Evolutionary conservation across 2,797 vertebrate genomes (phyloP), one percentile per base, ranked within the genome.

Genomic region (Syngnathus acus): DNA sequence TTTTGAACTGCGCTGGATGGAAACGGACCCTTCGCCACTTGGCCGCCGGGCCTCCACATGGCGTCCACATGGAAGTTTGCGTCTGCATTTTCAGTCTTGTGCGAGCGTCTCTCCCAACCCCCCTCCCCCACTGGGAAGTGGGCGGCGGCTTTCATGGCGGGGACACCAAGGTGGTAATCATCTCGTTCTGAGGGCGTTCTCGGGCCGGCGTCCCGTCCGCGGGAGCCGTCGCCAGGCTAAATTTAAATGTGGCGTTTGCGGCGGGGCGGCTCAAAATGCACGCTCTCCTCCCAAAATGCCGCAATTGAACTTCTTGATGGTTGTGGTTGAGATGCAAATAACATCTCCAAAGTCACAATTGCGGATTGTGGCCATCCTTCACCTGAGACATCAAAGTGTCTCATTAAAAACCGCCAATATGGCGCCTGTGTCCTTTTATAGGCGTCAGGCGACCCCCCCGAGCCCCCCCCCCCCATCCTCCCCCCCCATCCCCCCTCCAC

Each of bases 111-210:
- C 73, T 38, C 17, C 47, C 74, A 26, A 14, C 47, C 71, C 1
- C 14, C 62, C 51, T 71, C 9, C 40, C 40, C 40, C 40, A 1
- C 40, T 42, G 55, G 26, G 26, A 45, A 47, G 61, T 67, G 53
- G 40, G n/a, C 74, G 63, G 70, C 68, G 54, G 69, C 72, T 66
- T 74, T 73, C 60, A 45, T 62, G n/a, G 72, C 67, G 9, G 59
- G 7, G 26, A 58, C 26, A 2, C 55, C 55, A 82, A 85, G 84
- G 82, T 84, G 85, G 83, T 77, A 89, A 89, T 89, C 86, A 87
- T 78, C 1, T 65, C 38, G 76, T 40, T 55, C 14, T 14, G 6
- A 37, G 71, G 76, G 77, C 75, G 77, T 60, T 59, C 21, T 43
- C 16, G 71, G 86, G 75, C 82, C 87, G 86, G 86, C 76, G 72